Conservation (phyloP, 2,113 vertebrate species). For the Nannospalax galili region DNA sequence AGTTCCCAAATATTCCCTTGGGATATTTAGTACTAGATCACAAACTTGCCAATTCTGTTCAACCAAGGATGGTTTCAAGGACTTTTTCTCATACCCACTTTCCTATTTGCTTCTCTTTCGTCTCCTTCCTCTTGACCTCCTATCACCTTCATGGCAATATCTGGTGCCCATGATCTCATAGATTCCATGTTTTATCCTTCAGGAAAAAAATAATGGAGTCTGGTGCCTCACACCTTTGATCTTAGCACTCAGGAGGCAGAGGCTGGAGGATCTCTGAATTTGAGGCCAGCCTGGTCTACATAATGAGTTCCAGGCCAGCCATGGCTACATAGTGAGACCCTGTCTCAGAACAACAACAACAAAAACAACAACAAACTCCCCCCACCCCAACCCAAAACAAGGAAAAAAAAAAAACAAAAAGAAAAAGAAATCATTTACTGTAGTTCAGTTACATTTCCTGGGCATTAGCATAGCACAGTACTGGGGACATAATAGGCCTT, state of each 20-base stretch:
- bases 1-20: background rate
- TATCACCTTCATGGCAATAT: background rate
- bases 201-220: too few relatives aligned
- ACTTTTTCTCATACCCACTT: background rate
- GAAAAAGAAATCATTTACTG: conserved; percentile 12
- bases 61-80: background rate
- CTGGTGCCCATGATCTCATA: background rate
- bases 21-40: background rate
- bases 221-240: too few relatives aligned
- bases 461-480: background rate
- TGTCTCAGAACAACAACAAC: too few relatives aligned
- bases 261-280: too few relatives aligned
- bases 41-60: background rate
- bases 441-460: conserved; percentile 7
- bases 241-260: too few relatives aligned
- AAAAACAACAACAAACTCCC: too few relatives aligned
- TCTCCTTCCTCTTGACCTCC: background rate
- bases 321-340: too few relatives aligned
- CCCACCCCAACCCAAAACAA: too few relatives aligned
- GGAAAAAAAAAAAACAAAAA: too few relatives aligned
- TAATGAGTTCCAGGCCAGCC: too few relatives aligned
- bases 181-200: background rate
- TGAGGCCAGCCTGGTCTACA: too few relatives aligned
- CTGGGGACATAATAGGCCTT: background rate
- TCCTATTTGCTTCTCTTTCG: background rate